Conservation (phyloP, 2,797 vertebrate genomes). For the Leptoclinus maculatus region DNA sequence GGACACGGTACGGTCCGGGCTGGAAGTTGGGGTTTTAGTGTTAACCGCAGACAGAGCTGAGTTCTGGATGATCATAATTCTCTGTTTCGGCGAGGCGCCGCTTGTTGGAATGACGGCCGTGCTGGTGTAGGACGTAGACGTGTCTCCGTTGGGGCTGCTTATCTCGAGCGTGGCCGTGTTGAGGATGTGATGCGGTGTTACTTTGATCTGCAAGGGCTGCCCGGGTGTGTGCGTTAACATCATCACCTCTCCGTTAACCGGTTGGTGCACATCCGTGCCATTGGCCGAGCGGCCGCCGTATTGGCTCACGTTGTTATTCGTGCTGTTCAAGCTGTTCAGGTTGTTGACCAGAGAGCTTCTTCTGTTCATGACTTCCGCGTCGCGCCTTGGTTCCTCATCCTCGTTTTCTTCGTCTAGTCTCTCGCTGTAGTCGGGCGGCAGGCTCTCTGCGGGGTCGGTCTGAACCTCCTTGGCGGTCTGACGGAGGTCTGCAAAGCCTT, state of each 20-base stretch:
- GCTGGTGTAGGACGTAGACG: conserved; percentile 90
- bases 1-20: conserved; percentile 86
- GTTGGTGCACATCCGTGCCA: conserved; percentile 82
- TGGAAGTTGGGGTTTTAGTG: conserved; percentile 81
- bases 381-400: conserved; percentile 82
- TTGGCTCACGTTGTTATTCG: conserved; percentile 84
- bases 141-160: conserved; percentile 90
- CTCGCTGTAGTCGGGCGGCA: conserved; percentile 85
- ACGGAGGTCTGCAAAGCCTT: conserved; percentile 85
- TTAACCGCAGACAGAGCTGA: conserved; percentile 84
- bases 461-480: conserved; percentile 93
- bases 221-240: conserved; percentile 92
- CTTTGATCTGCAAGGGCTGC: conserved; percentile 95
- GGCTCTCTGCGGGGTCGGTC: conserved; percentile 87
- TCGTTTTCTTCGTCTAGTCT: conserved; percentile 84
- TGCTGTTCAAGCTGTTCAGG: conserved; percentile 75
- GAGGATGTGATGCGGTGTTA: conserved; percentile 93
- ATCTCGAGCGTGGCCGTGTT: conserved; percentile 95
- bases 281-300: conserved; percentile 87
- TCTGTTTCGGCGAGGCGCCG: conserved; percentile 91
- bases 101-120: conserved; percentile 93
- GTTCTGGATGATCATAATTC: conserved; percentile 96
- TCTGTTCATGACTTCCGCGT: conserved; percentile 81
- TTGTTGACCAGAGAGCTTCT: conserved; percentile 82
- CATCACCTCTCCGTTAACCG: conserved; percentile 89